These are phyloP conservation scores for Malurus cyaneus DNA, from an alignment of 2,113 vertebrate genomes.

Conservation along the genomic window DNA sequence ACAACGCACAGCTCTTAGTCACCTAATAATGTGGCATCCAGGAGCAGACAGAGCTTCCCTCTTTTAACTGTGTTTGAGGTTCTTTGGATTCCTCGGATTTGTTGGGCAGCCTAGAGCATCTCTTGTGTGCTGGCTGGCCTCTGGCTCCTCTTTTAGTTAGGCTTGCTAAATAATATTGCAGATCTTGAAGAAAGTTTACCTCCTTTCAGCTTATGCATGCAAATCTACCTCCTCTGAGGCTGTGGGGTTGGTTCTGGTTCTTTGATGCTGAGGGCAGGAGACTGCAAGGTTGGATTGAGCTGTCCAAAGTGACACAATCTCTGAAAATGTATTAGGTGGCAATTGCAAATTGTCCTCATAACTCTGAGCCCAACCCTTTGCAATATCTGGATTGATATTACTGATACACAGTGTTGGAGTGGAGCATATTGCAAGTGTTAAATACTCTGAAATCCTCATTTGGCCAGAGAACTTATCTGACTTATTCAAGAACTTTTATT, in stretches of 20 bases:
- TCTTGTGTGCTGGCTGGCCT: slow-evolving; percentile 1
- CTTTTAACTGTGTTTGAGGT: neutral
- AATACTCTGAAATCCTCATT: slow-evolving; percentile 12
- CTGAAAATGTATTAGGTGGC: neutral
- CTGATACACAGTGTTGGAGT: neutral
- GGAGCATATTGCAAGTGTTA: slow-evolving; percentile 25
- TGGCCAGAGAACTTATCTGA: slow-evolving; percentile 4
- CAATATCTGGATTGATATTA: slow-evolving; percentile 9
- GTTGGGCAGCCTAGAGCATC: slow-evolving; percentile 14
- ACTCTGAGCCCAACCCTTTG: neutral
- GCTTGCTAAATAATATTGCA: neutral
- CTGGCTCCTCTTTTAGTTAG: neutral
- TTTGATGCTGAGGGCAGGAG: neutral
- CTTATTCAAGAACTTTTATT: slow-evolving; percentile 40
- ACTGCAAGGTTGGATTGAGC: neutral
- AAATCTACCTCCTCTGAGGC: slow-evolving; percentile 12
- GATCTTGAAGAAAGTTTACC: slow-evolving; percentile 49
- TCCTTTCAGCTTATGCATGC: neutral
- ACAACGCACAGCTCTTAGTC: slow-evolving; percentile 32
- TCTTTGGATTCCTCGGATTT: slow-evolving; percentile 53
- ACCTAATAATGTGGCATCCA: neutral
- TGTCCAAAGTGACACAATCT: neutral
- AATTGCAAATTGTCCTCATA: neutral
- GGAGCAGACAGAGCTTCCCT: neutral
- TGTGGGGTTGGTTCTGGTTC: neutral